Evolutionary conservation across 64 coral and sea anemone species (phyloP).

Genomic region (Actinia tenebrosa): DNA sequence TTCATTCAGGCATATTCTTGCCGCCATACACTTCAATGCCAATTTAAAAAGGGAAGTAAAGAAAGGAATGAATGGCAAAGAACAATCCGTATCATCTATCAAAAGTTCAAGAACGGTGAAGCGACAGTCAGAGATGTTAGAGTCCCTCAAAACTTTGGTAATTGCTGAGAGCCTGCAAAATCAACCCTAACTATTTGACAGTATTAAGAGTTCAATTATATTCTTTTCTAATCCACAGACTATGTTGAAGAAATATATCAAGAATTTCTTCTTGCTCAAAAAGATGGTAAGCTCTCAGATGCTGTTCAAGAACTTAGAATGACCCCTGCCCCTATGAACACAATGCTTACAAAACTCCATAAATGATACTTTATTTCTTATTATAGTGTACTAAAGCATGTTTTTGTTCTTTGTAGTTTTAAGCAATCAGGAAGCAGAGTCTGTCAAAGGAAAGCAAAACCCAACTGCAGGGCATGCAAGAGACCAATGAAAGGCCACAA

Average conservation of each 20-base stretch:
- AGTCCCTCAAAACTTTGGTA: neutral
- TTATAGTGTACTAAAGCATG: neutral
- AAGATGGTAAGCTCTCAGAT: neutral
- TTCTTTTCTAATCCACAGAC: neutral
- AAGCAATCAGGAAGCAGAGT: neutral
- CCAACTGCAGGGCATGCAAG: neutral
- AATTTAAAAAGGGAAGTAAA: neutral
- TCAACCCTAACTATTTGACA: neutral
- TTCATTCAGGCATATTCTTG: too few relatives aligned
- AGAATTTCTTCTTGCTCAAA: neutral
- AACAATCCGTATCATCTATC: neutral
- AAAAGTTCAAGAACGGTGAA: neutral
- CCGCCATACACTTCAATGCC: too few relatives aligned
- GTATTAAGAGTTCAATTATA: neutral
- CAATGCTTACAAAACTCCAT: neutral
- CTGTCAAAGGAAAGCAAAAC: neutral
- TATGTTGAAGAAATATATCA: neutral
- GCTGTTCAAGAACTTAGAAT: neutral
- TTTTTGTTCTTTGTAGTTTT: neutral
- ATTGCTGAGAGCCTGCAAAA: neutral
- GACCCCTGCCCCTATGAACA: neutral
- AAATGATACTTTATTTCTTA: neutral
- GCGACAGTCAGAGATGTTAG: neutral
- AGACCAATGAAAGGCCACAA: neutral
- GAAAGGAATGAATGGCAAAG: neutral